Conservation (phyloP, 1,140 invertebrate genomes). For the Bombyx mori region ASM3026992v2 NC_085127.1:9017501-9018000, state of each 20-base stretch:
- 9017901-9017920: background rate
- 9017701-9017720: background rate
- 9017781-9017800: too few species aligned
- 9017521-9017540: conserved; percentile 12
- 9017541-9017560: conserved; percentile 3
- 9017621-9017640: conserved; percentile 7
- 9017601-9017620: conserved; percentile 16
- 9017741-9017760: too few species aligned
- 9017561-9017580: background rate
- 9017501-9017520: conserved; percentile 11
- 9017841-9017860: too few species aligned
- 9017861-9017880: too few species aligned
- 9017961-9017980: conserved; percentile 18
- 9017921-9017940: background rate
- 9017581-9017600: conserved; percentile 14
- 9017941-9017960: conserved; percentile 9
- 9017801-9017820: too few species aligned
- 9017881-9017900: too few species aligned
- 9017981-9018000: conserved; percentile 18
- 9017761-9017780: too few species aligned
- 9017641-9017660: conserved; percentile 13
- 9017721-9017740: too few species aligned
- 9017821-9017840: too few species aligned
- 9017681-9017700: background rate
- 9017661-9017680: conserved; percentile 15